Base-by-base conservation (phyloP, 2,113 vertebrate genomes). In the Nycticebus coucang region DNA sequence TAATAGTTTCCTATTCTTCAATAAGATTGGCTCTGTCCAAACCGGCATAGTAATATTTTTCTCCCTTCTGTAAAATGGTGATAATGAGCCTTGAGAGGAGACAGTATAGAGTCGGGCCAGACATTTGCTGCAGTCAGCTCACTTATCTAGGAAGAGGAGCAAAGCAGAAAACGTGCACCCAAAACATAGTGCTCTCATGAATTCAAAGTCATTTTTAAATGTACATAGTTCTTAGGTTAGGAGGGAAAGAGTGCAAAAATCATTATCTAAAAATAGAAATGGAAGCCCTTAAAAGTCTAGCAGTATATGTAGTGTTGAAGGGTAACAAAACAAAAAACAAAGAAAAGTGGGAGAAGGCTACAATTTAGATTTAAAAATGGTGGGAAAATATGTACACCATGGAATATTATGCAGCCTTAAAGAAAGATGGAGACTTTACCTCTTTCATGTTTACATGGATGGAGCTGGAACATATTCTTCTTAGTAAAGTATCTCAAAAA, bases 171-270 rank as follows among this genome's bases (percentile, higher is more conserved):
- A 90, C 53, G n/a, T 62, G 11, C 26, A 75, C 6, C 50, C 64
- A 60, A 72, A 26, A 59, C 24, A 21, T 3, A 92, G 13, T 30
- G 15, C 30, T 89, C 19, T n/a, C 69, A 15, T 2, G 30, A 89
- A 68, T 87, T 83, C 74, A 78, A 75, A 95, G 35, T 87, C 14
- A 21, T 84, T 72, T 91, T 93, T 53, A 95, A 69, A n/a, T 75
- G 53, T 53, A 33, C 5, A 11, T 41, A 35, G 2, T 69, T 85
- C 74, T 95, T 62, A 18, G 41, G 45, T 11, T 57, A 91, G 26
- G 41, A 41, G 41, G 41, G 37, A 91, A 88, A 96, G 33, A 91
- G 4, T 33, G 6, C 6, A 55, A 79, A 57, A 84, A 66, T 55
- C 55, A 28, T 45, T 21, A 93, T 75, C 41, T 78, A 33, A 86